Evolutionary conservation across 2,888 invertebrate genomes (phyloP).

Genomic region (Allacma fusca): DNA sequence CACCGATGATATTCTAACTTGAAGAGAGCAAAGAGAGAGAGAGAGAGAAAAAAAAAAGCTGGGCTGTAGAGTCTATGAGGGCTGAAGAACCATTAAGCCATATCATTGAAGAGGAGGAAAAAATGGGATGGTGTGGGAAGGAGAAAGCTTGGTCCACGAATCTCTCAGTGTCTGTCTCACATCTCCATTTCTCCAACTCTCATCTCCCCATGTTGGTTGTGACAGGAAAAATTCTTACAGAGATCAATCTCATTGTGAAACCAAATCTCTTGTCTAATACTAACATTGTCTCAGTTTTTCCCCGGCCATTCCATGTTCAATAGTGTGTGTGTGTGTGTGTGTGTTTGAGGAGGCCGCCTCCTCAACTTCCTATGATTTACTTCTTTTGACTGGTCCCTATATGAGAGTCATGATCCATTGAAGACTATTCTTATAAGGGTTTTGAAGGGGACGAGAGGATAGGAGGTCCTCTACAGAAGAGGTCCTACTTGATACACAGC

Average conservation of each 20-base stretch:
- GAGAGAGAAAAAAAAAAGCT: slow-evolving; percentile 8
- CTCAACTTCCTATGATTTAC: no score
- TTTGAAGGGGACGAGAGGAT: no score
- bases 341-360: no score
- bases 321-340: no score
- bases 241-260: slow-evolving; percentile 47
- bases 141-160: slow-evolving; percentile 3
- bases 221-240: slow-evolving; percentile 43
- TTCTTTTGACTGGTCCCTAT: no score
- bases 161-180: not conserved
- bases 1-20: slow-evolving; percentile 22
- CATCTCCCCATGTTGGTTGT: slow-evolving; percentile 32
- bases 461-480: no score
- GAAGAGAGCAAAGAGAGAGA: not conserved
- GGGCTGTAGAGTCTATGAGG: slow-evolving; percentile 19
- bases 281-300: not conserved
- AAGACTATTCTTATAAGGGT: no score
- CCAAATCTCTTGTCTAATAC: slow-evolving; percentile 41
- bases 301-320: not conserved
- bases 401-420: slow-evolving; percentile 6
- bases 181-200: slow-evolving; percentile 29
- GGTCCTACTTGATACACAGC: no score
- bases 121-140: not conserved
- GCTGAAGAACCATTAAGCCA: slow-evolving; percentile 30
- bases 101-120: not conserved